Evolutionary conservation across 1,140 invertebrate genomes (phyloP).

Genomic region (Chrysoperla carnea): DNA sequence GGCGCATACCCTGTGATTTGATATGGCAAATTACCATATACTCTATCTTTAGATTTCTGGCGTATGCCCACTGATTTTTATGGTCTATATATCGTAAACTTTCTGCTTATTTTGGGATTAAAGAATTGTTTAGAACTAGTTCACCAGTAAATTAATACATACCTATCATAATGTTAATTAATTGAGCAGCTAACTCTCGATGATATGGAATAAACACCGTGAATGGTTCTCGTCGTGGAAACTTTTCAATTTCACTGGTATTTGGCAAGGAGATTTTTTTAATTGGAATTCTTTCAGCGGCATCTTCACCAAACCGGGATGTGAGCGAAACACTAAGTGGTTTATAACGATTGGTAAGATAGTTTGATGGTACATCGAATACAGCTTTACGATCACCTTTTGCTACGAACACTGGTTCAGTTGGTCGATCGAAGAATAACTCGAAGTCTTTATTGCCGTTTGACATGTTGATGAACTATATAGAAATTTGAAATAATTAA

Average conservation of each 20-base stretch:
- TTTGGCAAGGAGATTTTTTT: conserved; percentile 49
- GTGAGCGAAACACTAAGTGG: conserved; percentile 28
- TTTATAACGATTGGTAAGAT: conserved; percentile 31
- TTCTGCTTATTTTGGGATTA: too few species aligned
- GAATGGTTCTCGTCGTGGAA: conserved; percentile 48
- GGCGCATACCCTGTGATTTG: too few species aligned
- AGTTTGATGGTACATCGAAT: conserved; percentile 41
- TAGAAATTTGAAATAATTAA: too few species aligned
- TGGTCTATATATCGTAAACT: too few species aligned
- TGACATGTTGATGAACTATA: conserved; percentile 10
- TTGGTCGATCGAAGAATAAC: conserved; percentile 51
- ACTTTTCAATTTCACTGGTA: conserved; percentile 39
- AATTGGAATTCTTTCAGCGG: conserved; percentile 33
- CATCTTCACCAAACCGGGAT: conserved; percentile 36
- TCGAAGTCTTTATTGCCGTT: conserved; percentile 23
- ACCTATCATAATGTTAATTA: conserved; percentile 58
- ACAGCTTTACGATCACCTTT: conserved; percentile 40
- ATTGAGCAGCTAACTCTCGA: conserved; percentile 39
- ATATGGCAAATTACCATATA: too few species aligned
- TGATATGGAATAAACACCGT: conserved; percentile 59
- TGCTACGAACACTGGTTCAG: conserved; percentile 53
- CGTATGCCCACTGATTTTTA: too few species aligned
- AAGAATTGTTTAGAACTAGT: too few species aligned
- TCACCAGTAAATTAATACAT: too few species aligned
- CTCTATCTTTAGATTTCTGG: too few species aligned